Base-by-base conservation (phyloP, 2,888 invertebrate genomes). In the Helobdella robusta region DNA sequence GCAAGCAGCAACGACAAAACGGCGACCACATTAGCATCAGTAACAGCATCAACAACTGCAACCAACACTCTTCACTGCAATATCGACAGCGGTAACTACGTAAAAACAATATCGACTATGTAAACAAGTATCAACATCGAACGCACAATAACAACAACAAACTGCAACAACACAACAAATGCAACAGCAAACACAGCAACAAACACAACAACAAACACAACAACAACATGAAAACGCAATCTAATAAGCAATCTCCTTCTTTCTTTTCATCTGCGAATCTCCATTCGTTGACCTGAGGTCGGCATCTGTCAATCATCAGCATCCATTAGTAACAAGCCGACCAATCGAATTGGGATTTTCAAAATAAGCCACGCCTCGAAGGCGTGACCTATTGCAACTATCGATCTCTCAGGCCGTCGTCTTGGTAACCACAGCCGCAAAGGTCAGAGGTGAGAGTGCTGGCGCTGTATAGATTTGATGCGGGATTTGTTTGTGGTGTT, bases 231-330 rank as follows among this genome's bases (percentile, higher is more conserved):
- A 44, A 30, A 11, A n/a, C 44, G 11, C 28, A 56, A 56, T 62
- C 62, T 62, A 62, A 62, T 62, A 62, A 62, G 62, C 62, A 62
- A 62, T 62, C 62, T 62, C 50, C 62, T 56, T 56, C 56, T 62
- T 62, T 62, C 62, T 62, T 62, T 62, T 62, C 62, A 62, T 62
- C 62, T 62, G 62, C 62, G 62, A 62, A 62, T 62, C 62, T 62
- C 62, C 62, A 62, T 62, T 62, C 62, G 62, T 50, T 62, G 62
- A 62, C 62, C 62, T 35, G 32, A 46, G 62, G 62, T 62, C 62
- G 50, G 11, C 20, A 62, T 20, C 50, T 50, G 62, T 62, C 62
- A 62, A 62, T 62, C 62, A 62, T n/a, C 4, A 48, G 2, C 18
- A 62, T 18, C 62, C 50, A 62, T 62, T 62, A 62, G 46, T 35